Evolutionary conservation across 2,797 vertebrate genomes (phyloP), one percentile per base, ranked within the genome.

Genomic region (Sebastes oblongus): DNA sequence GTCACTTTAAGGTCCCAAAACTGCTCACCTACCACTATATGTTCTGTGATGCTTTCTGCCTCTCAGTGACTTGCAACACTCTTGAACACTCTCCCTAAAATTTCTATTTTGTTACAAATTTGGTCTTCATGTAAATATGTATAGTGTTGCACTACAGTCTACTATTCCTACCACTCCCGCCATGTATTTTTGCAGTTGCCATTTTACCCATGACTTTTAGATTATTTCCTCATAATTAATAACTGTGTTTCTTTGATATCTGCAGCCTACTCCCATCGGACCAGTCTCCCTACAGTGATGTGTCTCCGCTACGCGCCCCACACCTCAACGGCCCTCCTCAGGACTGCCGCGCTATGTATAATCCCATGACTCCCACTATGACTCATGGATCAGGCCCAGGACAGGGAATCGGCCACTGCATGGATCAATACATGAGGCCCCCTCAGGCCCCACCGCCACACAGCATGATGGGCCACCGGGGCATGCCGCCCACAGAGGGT

Each of bases 341-440:
- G 75, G 93, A 95, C 91, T 90, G 86, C 91, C 85, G 94, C 77
- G 74, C 91, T 76, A 97, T 98, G 97, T 99, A 97, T 92, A 97
- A 97, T 91, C 94, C 96, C 12, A 91, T 95, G 93, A 95, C 96
- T 75, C 90, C 96, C 55, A 91, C 92, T 60, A 92, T 95, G 91
- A 92, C 88, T 16, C 96, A 96, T 55, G 94, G 91, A 77, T 82
- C 93, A 8, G 93, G 88, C 39, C 88, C 90, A n/a, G 92, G 81
- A 8, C 94, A 93, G 78, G 89, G 91, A 75, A 88, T 94, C 5
- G 87, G 94, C 84, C 94, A 92, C 89, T 98, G 96, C 86, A 93
- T 96, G 78, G 97, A 99, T 88, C 96, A 97, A 82, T 98, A 97
- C 82, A 97, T 97, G 94, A 96, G 96, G 64, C 95, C 97, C 0